Evolutionary conservation across 1,140 invertebrate genomes (phyloP).

Genomic region (Nixonia krombeini): DNA sequence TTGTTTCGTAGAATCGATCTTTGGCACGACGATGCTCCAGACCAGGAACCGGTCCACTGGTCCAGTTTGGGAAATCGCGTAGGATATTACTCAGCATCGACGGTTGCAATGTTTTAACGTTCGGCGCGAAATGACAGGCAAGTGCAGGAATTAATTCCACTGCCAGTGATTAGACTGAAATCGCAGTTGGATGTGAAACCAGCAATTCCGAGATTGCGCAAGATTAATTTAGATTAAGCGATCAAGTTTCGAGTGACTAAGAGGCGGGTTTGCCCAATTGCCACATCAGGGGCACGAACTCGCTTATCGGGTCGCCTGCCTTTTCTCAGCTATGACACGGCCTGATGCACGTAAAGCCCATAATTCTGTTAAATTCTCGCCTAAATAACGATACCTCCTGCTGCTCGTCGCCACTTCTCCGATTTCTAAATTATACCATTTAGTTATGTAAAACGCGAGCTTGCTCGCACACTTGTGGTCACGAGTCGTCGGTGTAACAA

Average conservation of each 20-base stretch:
- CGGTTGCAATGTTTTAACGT: too few relatives aligned
- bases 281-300: background rate
- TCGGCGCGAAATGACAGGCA: too few relatives aligned
- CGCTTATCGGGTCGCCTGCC: constrained; percentile 27
- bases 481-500: too few relatives aligned
- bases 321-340: constrained; percentile 42
- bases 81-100: too few relatives aligned
- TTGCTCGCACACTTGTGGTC: background rate
- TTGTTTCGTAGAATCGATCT: too few relatives aligned
- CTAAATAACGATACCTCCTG: constrained; percentile 7
- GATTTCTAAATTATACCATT: constrained; percentile 40
- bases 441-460: constrained; percentile 21
- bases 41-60: too few relatives aligned
- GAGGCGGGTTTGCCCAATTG: constrained; percentile 9
- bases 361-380: too few relatives aligned
- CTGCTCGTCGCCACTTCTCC: constrained; percentile 36
- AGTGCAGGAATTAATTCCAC: constrained; percentile 35
- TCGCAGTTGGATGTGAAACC: constrained; percentile 18
- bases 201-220: constrained; percentile 28
- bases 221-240: constrained; percentile 42
- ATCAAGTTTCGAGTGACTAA: constrained; percentile 36
- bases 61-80: too few relatives aligned
- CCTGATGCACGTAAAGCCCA: constrained; percentile 37
- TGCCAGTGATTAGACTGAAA: constrained; percentile 24
- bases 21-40: too few relatives aligned